Evolutionary conservation across 2,888 invertebrate genomes (phyloP).

Genomic region (Dioctria linearis): DNA sequence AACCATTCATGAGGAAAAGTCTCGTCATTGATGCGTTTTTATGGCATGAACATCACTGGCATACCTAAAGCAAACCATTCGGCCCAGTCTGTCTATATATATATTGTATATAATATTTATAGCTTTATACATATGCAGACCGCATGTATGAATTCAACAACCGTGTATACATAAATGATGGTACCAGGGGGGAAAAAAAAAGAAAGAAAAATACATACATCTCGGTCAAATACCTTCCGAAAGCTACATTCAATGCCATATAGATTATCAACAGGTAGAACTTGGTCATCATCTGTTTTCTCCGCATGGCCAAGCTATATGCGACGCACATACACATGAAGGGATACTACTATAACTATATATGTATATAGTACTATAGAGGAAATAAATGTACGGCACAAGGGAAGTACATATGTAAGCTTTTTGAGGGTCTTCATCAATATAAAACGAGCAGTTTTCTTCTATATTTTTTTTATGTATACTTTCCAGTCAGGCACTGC

Average conservation of each 20-base stretch:
- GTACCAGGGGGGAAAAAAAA: not conserved
- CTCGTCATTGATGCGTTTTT: constrained; percentile 10
- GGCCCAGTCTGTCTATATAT: not conserved
- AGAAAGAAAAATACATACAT: constrained; percentile 8
- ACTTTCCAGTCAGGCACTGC: constrained; percentile 10
- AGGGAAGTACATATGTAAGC: not conserved
- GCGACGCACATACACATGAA: not conserved
- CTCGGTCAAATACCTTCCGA: constrained; percentile 26
- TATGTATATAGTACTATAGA: not conserved
- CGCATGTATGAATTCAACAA: not conserved
- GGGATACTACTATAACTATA: not conserved
- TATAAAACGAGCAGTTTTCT: not conserved
- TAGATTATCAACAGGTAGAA: constrained; percentile 16
- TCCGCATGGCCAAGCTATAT: not conserved
- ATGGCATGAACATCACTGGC: constrained; percentile 3
- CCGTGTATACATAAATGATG: not conserved
- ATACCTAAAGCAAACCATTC: not conserved
- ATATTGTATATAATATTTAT: no score
- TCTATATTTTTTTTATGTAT: constrained; percentile 7
- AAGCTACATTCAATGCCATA: not conserved
- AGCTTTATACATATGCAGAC: no score
- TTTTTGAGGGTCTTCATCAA: not conserved
- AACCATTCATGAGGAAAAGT: not conserved
- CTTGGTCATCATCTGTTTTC: constrained; percentile 15
- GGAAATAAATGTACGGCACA: not conserved